These are phyloP conservation scores for Threskiornis aethiopicus DNA, from an alignment of 2,797 vertebrate genomes.

Conservation along the genomic window DNA sequence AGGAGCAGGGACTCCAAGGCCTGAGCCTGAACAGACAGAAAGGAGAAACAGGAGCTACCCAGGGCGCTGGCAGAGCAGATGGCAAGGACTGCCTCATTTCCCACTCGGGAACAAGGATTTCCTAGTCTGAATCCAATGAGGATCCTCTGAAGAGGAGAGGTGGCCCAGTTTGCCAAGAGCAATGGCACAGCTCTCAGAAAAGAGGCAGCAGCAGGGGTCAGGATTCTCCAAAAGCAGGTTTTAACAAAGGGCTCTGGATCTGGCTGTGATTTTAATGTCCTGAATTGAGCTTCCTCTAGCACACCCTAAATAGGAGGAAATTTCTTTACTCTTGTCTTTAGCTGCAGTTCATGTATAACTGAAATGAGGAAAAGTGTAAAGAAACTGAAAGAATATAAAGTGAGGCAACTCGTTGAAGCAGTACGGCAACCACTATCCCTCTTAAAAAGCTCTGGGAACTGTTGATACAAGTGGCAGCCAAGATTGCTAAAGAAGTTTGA, in stretches of 20 bases:
- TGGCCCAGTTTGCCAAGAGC: not conserved
- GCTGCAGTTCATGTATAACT: not conserved
- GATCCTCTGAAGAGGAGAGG: not conserved
- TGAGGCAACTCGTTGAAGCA: not conserved
- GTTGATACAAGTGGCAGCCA: not conserved
- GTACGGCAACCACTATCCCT: not conserved
- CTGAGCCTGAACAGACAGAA: not conserved
- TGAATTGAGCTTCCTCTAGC: not conserved
- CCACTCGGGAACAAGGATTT: not conserved
- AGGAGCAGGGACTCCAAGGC: not conserved
- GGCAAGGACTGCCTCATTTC: not conserved
- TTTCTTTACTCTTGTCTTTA: not conserved
- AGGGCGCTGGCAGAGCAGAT: not conserved
- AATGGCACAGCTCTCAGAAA: not conserved
- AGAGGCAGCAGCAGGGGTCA: slow-evolving; percentile 20
- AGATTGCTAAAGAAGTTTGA: not conserved
- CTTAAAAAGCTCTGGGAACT: not conserved
- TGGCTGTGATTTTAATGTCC: not conserved
- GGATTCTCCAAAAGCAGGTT: slow-evolving; percentile 3
- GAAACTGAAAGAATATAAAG: not conserved
- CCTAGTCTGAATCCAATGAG: not conserved
- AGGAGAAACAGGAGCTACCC: not conserved
- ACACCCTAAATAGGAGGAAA: not conserved
- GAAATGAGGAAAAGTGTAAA: not conserved
- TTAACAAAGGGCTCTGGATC: not conserved